Evolutionary conservation across 92 coral and sea anemone genomes (phyloP), one percentile per base, ranked within the genome.

Genomic region (Scolanthus callimorphus): DNA sequence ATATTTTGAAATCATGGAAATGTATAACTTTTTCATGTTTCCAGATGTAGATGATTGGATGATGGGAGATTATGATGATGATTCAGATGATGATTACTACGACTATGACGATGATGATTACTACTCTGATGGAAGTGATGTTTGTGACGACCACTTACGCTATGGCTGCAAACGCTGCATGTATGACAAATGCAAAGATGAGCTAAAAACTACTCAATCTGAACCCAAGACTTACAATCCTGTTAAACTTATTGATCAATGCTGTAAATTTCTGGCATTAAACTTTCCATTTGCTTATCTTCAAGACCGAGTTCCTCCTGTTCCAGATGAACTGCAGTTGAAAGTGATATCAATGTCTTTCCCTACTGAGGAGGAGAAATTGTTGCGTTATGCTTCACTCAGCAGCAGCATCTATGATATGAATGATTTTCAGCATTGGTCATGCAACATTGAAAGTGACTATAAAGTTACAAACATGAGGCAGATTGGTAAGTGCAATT

Each of bases 281-380:
- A 80, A 65, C 17, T 92, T 88, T 49, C 96, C 98, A 15, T 92
- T 92, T 59, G 96, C 91, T 12, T 92, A 79, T 39, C 64, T 92
- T 19, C 96, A 92, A 79, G 86, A 85, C 53, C 76, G 96, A 17
- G 60, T 29, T 27, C 98, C 98, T 10, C 98, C 98, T 1, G 69
- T 92, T 21, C 94, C 98, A 19, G 98, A 92, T 50, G 88, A 84
- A 29, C 51, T 92, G 27, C 98, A 88, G 71, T 51, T 88, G 29
- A 92, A 81, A 47, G 78, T 92, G 2, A 88, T 92, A 31, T 67
- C 63, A 23, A 76, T 62, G 45, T 92, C 98, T 0, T 92, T 92
- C 38, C 98, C 98, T 0, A 92, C 84, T 2, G 68, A 70, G 49
- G 88, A 83, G 74, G 78, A 76, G 37, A 60, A 83, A 74, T 61